Base-by-base conservation (phyloP, 2,113 vertebrate genomes). In the Uria aalge region DNA sequence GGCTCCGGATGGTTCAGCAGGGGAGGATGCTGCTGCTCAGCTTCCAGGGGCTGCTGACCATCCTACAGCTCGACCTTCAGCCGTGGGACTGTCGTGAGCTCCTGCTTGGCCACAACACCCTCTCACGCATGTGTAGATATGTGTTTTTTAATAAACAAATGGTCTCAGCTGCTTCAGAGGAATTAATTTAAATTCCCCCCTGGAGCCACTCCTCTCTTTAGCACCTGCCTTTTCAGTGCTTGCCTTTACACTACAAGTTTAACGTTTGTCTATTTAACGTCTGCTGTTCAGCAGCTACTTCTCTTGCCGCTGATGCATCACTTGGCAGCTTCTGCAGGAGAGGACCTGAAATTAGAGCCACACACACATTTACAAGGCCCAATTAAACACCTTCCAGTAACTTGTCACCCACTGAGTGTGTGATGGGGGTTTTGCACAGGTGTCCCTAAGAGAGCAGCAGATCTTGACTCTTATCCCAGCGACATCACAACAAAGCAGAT, bases 121-220 rank as follows among this genome's bases (percentile, higher is more conserved):
- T 68, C 73, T 62, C 12, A 3, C 2, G 24, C 1, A 0, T 53
- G 43, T 38, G 7, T 59, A 30, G 29, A 30, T 63, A 15, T 0
- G 7, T 23, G 24, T 1, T 20, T 78, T 93, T 50, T 36, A 56
- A 59, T 45, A 92, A 94, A 63, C 52, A 92, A 87, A 36, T 12
- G 15, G 47, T 69, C 40, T 40, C 85, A 90, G 41, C 48, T 79
- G 68, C 62, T 90, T 63, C 8, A 3, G 32, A 85, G 67, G 67
- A 82, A 86, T 93, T 80, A 0, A 78, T 96, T 91, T 63, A 40
- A 43, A 1, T 79, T 88, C 32, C 71, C 6, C 32, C 43, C 34
- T 1, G 0, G 10, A 81, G 53, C n/a, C 48, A 24, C 38, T 77
- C 26, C 36, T 82, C 66, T 89, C 38, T 57, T 29, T 48, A 80